A percentile compares a stretch with the other conserved stretches of the same genome.
These are phyloP conservation scores for Neuroterus valhalla DNA, from an alignment of 1,140 invertebrate genomes.

Conservation along the genomic window DNA sequence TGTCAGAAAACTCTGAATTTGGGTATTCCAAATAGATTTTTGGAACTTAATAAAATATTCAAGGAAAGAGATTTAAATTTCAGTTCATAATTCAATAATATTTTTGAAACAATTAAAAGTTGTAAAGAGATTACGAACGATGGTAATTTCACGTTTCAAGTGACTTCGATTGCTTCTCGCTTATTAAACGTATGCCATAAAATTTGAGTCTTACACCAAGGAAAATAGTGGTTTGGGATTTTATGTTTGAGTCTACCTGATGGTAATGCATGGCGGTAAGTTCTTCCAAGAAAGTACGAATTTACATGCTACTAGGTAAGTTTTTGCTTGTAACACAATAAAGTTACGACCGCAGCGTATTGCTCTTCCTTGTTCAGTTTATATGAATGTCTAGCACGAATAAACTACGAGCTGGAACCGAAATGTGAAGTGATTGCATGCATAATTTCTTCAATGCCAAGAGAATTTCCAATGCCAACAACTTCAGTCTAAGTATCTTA, in stretches of 20 bases:
- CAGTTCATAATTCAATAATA: too few species aligned
- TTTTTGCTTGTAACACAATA: slow-evolving; percentile 3
- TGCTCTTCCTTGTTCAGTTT: slow-evolving; percentile 8
- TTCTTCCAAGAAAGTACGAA: slow-evolving; percentile 24
- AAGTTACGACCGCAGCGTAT: slow-evolving; percentile 7
- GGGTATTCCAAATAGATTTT: too few species aligned
- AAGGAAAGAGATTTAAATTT: too few species aligned
- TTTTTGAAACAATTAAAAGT: too few species aligned
- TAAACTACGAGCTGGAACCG: slow-evolving; percentile 10
- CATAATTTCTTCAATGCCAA: slow-evolving; percentile 3
- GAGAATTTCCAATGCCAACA: slow-evolving; percentile 1
- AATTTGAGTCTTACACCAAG: slow-evolving; percentile 1
- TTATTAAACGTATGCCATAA: slow-evolving; percentile 21
- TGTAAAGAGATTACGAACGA: neutral
- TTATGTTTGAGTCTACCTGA: slow-evolving; percentile 11
- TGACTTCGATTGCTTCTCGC: slow-evolving; percentile 28
- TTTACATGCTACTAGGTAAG: slow-evolving; percentile 23
- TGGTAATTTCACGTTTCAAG: slow-evolving; percentile 19
- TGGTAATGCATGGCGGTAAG: slow-evolving; percentile 21
- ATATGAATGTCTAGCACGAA: slow-evolving; percentile 21
- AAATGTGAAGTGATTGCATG: slow-evolving; percentile 26
- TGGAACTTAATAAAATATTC: too few species aligned
- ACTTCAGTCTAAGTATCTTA: neutral
- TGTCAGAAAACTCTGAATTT: too few species aligned
- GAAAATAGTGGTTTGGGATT: slow-evolving; percentile 4